A percentile compares a stretch with the other conserved stretches of the same genome.
Conservation (phyloP, 2,113 vertebrate genomes). For the Eurystomus gularis region DNA sequence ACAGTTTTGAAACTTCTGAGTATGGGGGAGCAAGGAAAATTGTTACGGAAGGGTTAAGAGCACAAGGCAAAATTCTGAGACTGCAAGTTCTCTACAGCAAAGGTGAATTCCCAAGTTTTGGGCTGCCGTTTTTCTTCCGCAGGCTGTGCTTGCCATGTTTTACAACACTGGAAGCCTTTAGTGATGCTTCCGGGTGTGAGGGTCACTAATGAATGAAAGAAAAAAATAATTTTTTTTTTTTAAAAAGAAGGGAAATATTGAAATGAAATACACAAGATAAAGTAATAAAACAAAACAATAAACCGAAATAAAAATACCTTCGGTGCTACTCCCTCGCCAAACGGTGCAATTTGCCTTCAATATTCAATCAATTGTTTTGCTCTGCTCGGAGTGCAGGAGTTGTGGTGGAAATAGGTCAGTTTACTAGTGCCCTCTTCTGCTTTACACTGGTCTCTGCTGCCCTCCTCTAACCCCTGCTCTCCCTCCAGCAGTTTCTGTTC, state of each 20-base stretch:
- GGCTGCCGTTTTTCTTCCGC: not conserved
- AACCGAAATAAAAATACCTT: not conserved
- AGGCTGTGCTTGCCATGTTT: not conserved
- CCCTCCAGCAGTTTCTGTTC: slow-evolving; percentile 49
- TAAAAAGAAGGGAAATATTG: not conserved
- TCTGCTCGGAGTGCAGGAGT: not conserved
- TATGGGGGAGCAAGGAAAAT: not conserved
- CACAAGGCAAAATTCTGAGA: not conserved
- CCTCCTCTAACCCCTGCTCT: slow-evolving; percentile 72
- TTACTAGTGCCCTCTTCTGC: slow-evolving; percentile 76
- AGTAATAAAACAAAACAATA: not conserved
- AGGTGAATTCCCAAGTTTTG: not conserved
- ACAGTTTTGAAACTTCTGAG: not conserved
- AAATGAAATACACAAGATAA: not conserved
- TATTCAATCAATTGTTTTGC: slow-evolving; percentile 1
- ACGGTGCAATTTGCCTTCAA: not conserved
- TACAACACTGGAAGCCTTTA: not conserved
- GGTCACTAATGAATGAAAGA: not conserved
- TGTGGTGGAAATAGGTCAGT: slow-evolving; percentile 74
- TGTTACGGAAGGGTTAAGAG: accelerated
- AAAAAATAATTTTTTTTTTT: too few species aligned
- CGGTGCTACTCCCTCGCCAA: not conserved
- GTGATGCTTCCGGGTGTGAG: not conserved
- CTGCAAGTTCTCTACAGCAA: not conserved
- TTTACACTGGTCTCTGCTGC: slow-evolving; percentile 74